Percentiles rank a stretch among this genome's conserved stretches.
Conservation (phyloP, 2,888 invertebrate species). For the Drosophila monieri region DNA sequence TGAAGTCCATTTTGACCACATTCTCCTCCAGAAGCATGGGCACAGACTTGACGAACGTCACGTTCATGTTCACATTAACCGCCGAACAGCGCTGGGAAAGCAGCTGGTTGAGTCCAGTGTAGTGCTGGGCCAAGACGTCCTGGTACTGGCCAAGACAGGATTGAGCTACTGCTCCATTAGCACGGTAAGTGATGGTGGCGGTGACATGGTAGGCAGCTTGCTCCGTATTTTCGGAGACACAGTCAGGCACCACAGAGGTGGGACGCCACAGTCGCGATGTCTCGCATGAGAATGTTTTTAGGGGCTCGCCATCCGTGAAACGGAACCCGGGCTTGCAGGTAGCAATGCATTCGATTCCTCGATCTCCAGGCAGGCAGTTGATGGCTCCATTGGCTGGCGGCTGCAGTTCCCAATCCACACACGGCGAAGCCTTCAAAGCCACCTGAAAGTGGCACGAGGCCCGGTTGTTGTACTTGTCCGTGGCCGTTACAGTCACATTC, state of each 20-base stretch:
- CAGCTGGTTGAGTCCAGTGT: conserved; percentile 90
- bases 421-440: conserved; percentile 95
- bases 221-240: conserved; percentile 97
- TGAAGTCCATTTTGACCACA: conserved; percentile 94
- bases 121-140: conserved; percentile 92
- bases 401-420: conserved; percentile 96
- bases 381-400: conserved; percentile 95
- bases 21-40: conserved; percentile 93
- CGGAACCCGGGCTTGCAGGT: conserved; percentile 94
- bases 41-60: conserved; percentile 93
- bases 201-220: conserved; percentile 97
- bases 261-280: conserved; percentile 93
- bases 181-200: conserved; percentile 93
- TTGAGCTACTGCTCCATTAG: conserved; percentile 94
- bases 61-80: conserved; percentile 97
- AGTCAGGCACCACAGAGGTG: conserved; percentile 95
- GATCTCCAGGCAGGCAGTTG: conserved; percentile 92
- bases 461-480: conserved; percentile 93
- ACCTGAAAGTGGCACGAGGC: conserved; percentile 97
- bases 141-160: conserved; percentile 94
- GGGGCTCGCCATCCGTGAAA: conserved; percentile 95
- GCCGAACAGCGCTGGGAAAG: conserved; percentile 96
- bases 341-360: conserved; percentile 93
- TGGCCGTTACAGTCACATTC: conserved; percentile 95
- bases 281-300: conserved; percentile 94